A percentile compares a stretch with the other conserved stretches of the same genome.
Evolutionary conservation across 2,888 invertebrate species (phyloP).

Genomic region (Macrosoma leucophasiata): DNA sequence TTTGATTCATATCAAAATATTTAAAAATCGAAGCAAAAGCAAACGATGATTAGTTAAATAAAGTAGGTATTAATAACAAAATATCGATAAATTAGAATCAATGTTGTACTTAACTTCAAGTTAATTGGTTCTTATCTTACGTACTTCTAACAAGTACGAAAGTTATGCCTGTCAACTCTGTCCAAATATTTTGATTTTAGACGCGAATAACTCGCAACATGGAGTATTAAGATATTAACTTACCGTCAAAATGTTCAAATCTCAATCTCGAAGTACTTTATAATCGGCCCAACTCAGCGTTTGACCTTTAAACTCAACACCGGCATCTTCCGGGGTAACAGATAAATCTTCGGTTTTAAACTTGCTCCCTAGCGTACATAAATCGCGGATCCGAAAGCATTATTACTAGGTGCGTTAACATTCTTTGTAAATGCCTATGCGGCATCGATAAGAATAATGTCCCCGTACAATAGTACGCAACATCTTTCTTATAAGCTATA

Average conservation of each 20-base stretch:
- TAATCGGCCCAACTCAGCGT: conserved; percentile 34
- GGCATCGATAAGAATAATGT: conserved; percentile 63
- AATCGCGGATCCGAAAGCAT: conserved; percentile 52
- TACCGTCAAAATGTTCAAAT: conserved; percentile 36
- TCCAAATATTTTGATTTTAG: conserved; percentile 14
- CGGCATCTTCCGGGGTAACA: conserved; percentile 42
- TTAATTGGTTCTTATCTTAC: too few species aligned
- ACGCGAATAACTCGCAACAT: conserved; percentile 12
- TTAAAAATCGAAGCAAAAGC: too few species aligned
- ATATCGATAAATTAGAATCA: too few species aligned
- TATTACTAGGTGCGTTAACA: conserved; percentile 51
- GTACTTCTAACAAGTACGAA: too few species aligned
- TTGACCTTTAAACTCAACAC: conserved; percentile 49
- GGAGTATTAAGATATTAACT: conserved; percentile 30
- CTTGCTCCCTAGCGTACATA: conserved; percentile 50
- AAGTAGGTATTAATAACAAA: too few species aligned
- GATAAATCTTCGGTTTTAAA: conserved; percentile 62
- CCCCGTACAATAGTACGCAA: conserved; percentile 52
- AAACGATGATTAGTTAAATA: too few species aligned
- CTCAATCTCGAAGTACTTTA: conserved; percentile 47
- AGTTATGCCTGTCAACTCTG: too few species aligned
- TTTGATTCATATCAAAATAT: too few species aligned
- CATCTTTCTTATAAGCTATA: conserved; percentile 55
- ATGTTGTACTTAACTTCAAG: too few species aligned
- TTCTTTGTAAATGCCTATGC: conserved; percentile 45